phyloP scores from a whole-genome alignment of 2,113 vertebrate species.

The Lynx canadensis region DNA sequence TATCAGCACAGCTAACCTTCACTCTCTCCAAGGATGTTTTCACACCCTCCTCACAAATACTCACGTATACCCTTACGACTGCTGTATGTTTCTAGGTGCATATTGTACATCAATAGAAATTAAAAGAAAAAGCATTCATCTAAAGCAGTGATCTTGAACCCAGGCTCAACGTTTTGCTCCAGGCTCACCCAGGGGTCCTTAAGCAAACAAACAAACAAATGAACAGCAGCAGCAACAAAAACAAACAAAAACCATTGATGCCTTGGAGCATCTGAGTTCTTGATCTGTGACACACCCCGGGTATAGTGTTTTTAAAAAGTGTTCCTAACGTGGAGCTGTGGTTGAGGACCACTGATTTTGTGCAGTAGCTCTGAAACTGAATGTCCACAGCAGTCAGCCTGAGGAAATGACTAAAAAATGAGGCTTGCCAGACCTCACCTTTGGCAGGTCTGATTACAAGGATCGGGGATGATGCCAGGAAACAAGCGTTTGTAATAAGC shows the following conservation, averaged over 20 bases:
- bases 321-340: not conserved
- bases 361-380: not conserved
- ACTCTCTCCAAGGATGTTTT: not conserved
- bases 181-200: not conserved
- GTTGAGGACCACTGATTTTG: not conserved
- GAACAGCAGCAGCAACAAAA: not conserved
- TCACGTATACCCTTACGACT: not conserved
- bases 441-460: not conserved
- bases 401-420: not conserved
- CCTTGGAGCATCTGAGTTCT: not conserved
- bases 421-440: not conserved
- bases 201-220: not conserved
- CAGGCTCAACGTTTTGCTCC: not conserved
- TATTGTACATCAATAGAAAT: constrained; percentile 13
- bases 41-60: not conserved
- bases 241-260: not conserved
- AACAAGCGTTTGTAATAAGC: not conserved
- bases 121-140: not conserved
- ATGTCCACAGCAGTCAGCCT: not conserved
- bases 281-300: not conserved
- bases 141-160: constrained; percentile 30
- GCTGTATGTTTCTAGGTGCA: not conserved
- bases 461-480: not conserved
- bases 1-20: not conserved
- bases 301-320: not conserved